Evolutionary conservation across 2,888 invertebrate genomes (phyloP), one percentile per base, ranked within the genome.

Genomic region (Blera fallax): DNA sequence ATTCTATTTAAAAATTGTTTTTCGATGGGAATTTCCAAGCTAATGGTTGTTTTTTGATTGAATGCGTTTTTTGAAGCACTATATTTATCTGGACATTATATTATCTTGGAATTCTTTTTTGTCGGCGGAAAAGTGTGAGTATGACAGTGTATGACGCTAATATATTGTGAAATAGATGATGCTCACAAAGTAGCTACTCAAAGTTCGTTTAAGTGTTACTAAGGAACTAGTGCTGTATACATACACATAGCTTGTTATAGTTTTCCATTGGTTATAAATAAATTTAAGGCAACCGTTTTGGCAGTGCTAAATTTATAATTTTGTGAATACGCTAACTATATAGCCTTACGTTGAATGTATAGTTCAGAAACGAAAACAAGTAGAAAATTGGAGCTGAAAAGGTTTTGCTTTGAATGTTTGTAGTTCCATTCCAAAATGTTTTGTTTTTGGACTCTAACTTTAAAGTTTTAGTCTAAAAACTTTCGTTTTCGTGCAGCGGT

Each of bases 1-100:
- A 24, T 74, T 37, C 64, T 74, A 74, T 74, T 65, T 54, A 45
- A 74, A 56, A 74, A 45, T 52, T 65, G 29, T 65, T 56, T 54
- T 29, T 50, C 32, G 5, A 34, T 65, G 64, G 65, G 64, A 29
- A 56, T 74, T 74, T 65, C 74, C 64, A 54, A 65, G 11, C 48
- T 24, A 18, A 74, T 56, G 64, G 16, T 29, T 54, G n/a, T 43
- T 74, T 60, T 64, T 40, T 40, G 43, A 40, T 62, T 43, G 29
- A 45, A 16, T 52, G 21, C 27, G 54, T n/a, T 73, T 64, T 43
- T 50, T 64, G 32, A 32, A 7, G 16, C 10, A 8, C 24, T 34
- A 45, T 62, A n/a, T 21, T 21, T 29, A 43, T 52, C 60, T 27
- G 3, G 5, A 24, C 34, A 18, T 14, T 69, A 69, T 11, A 24